phyloP scores from a whole-genome alignment of 2,888 invertebrate genomes.

The Apotomis betuletana region DNA sequence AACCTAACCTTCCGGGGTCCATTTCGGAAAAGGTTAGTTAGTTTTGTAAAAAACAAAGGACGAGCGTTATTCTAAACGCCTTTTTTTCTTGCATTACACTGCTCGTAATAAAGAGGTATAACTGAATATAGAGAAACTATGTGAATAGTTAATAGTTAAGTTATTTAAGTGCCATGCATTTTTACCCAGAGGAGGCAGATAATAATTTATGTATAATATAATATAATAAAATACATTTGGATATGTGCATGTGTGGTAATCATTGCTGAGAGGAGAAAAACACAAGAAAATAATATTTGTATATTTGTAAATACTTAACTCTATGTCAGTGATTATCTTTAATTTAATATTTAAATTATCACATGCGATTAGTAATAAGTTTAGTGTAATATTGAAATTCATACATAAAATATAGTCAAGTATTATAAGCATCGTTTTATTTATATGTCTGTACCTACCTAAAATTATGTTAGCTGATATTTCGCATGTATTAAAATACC shows the following conservation, averaged over 20 bases:
- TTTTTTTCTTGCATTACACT: too few relatives aligned
- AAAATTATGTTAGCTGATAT: too few relatives aligned
- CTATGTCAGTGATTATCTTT: slow-evolving; percentile 6
- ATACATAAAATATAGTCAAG: not conserved
- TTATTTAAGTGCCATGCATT: slow-evolving; percentile 14
- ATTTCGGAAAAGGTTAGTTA: too few relatives aligned
- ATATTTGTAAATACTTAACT: not conserved
- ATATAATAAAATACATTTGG: not conserved
- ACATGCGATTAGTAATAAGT: not conserved
- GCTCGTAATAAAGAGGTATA: too few relatives aligned
- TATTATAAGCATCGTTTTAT: not conserved
- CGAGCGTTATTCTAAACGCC: too few relatives aligned
- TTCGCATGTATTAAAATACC: too few relatives aligned
- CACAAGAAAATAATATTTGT: not conserved
- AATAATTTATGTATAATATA: not conserved
- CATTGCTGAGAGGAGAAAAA: not conserved
- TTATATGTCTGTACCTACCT: not conserved
- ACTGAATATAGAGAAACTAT: too few relatives aligned
- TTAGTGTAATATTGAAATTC: not conserved
- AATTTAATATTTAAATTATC: not conserved
- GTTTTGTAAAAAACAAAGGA: too few relatives aligned
- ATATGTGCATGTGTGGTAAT: not conserved
- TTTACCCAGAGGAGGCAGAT: not conserved
- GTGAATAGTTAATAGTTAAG: not conserved
- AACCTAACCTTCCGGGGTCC: too few relatives aligned